Conservation (phyloP, 53 echinoderm and acorn worm genomes). For the Actinopyga echinites region DNA sequence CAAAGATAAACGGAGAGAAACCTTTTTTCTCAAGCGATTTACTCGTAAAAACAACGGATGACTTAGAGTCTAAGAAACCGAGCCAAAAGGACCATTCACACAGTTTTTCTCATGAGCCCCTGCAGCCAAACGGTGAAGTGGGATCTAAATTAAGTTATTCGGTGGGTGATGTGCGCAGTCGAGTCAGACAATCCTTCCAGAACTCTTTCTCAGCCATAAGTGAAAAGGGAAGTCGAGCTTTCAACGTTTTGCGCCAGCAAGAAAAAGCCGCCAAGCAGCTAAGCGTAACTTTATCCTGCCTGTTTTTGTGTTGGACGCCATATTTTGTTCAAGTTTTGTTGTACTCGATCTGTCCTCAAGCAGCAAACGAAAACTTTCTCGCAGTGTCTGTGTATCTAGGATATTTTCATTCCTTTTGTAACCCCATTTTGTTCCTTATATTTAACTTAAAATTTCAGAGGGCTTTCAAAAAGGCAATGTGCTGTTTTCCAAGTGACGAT, state of each 20-base stretch:
- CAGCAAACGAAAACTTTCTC: constrained; percentile 63
- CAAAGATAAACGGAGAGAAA: neutral
- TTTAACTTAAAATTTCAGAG: constrained; percentile 88
- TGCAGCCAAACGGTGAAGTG: neutral
- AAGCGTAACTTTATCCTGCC: constrained; percentile 78
- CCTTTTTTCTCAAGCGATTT: neutral
- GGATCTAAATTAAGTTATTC: neutral
- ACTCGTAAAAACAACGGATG: neutral
- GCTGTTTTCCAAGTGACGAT: constrained; percentile 18
- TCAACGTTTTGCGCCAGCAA: constrained; percentile 74
- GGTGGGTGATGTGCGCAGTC: constrained; percentile 47
- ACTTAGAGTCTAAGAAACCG: too few relatives aligned
- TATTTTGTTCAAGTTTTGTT: constrained; percentile 89
- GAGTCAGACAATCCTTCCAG: constrained; percentile 75
- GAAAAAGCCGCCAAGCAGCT: constrained; percentile 97
- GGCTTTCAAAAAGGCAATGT: constrained; percentile 64
- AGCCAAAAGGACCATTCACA: neutral
- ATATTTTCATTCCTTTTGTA: constrained; percentile 88
- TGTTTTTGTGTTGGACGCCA: constrained; percentile 93
- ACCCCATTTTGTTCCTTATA: constrained; percentile 86
- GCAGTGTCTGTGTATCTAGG: constrained; percentile 87
- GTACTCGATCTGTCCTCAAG: constrained; percentile 70
- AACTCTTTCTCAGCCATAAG: constrained; percentile 82
- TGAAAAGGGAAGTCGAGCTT: constrained; percentile 81
- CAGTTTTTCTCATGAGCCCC: neutral